phyloP scores from a whole-genome alignment of 1,140 invertebrate genomes.

The Drosophila equinoxialis region DNA sequence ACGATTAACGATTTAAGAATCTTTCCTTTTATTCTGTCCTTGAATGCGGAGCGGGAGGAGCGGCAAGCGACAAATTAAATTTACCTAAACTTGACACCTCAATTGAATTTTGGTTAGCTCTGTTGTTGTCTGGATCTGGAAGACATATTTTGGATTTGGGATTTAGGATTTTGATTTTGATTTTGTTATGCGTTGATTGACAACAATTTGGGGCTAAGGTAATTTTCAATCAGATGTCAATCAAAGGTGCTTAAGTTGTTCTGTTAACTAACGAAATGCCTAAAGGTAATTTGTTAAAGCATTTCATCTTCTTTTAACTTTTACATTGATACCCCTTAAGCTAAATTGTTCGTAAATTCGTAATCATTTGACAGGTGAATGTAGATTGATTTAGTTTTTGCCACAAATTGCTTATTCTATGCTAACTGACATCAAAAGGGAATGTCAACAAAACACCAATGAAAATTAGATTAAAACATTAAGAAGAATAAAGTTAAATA shows the following conservation, averaged over 20 bases:
- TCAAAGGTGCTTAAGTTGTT: constrained; percentile 24
- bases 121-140: not conserved
- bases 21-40: not conserved
- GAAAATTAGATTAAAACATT: no score
- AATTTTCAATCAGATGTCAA: constrained; percentile 33
- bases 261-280: constrained; percentile 29
- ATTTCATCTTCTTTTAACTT: constrained; percentile 1
- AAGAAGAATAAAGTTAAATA: no score
- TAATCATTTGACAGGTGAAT: no score
- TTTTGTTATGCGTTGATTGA: constrained; percentile 25
- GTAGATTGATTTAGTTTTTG: no score
- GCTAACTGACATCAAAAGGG: no score
- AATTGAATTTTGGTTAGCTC: constrained; percentile 17
- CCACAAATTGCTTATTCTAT: no score
- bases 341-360: not conserved
- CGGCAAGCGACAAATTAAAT: constrained; percentile 19
- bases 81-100: constrained; percentile 25
- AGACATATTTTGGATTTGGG: constrained; percentile 18
- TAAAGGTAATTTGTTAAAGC: constrained; percentile 30
- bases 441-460: no score
- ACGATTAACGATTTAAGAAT: constrained; percentile 24
- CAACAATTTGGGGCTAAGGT: constrained; percentile 22
- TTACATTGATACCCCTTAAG: not conserved
- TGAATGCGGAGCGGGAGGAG: no score
- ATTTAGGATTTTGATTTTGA: constrained; percentile 14